Percentiles rank a stretch among this genome's conserved stretches.
phyloP scores from a whole-genome alignment of 2,797 vertebrate species.

The Eulemur coronatus region DNA sequence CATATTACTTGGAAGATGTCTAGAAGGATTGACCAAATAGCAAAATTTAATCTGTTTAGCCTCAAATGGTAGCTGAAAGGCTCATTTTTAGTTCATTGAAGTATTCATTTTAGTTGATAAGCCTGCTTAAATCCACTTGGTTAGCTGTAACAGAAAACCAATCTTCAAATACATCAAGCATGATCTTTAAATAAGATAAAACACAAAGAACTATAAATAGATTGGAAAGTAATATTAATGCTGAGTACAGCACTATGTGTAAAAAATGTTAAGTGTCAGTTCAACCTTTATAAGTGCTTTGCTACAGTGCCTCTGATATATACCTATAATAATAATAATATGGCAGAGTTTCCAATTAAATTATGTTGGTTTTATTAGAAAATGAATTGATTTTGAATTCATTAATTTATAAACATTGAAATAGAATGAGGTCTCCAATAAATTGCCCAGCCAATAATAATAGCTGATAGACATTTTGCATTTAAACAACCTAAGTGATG shows the following conservation, averaged over 20 bases:
- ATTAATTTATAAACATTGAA: slow-evolving; percentile 78
- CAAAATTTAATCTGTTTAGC: slow-evolving; percentile 16
- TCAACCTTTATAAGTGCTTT: slow-evolving; percentile 30
- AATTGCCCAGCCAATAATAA: slow-evolving; percentile 62
- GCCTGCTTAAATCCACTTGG: slow-evolving; percentile 25
- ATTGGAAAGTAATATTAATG: slow-evolving; percentile 54
- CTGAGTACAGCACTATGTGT: slow-evolving; percentile 27
- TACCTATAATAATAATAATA: background rate
- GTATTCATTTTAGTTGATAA: slow-evolving; percentile 34
- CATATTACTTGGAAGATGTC: background rate
- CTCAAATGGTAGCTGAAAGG: background rate
- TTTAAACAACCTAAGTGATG: slow-evolving; percentile 75
- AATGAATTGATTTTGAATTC: slow-evolving; percentile 74
- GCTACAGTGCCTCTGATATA: background rate
- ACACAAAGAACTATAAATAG: slow-evolving; percentile 47
- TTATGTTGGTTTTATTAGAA: slow-evolving; percentile 67
- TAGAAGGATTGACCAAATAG: background rate
- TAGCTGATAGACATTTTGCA: slow-evolving; percentile 72
- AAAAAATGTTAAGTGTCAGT: slow-evolving; percentile 57
- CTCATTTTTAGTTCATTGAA: slow-evolving; percentile 39
- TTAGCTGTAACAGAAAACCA: background rate
- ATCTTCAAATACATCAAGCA: slow-evolving; percentile 27
- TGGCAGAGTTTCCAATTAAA: slow-evolving; percentile 50
- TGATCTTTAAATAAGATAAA: slow-evolving; percentile 53
- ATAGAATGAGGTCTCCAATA: slow-evolving; percentile 60